A percentile compares a stretch with the other conserved stretches of the same genome.
Evolutionary conservation across 2,888 invertebrate genomes (phyloP).

Genomic region (Hyles lineata): DNA sequence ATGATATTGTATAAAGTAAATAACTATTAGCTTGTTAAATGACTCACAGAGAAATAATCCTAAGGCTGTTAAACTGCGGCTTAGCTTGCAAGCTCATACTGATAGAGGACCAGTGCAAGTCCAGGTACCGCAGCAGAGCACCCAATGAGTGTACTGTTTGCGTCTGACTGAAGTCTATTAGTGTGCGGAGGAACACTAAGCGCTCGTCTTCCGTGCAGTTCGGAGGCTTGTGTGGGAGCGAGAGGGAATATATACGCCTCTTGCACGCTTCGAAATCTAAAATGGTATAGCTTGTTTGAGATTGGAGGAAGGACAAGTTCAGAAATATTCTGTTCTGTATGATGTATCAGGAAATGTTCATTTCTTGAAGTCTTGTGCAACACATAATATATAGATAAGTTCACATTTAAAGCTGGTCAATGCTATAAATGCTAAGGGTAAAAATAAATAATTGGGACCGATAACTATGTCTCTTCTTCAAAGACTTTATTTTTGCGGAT

Average conservation of each 20-base stretch:
- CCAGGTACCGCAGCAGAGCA: conserved; percentile 88
- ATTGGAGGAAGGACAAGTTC: background rate
- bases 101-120: conserved; percentile 86
- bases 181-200: conserved; percentile 84
- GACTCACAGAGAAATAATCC: conserved; percentile 86
- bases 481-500: too few relatives aligned
- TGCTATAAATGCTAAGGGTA: too few relatives aligned
- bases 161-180: conserved; percentile 86
- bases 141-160: conserved; percentile 89
- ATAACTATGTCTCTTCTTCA: too few relatives aligned
- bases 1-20: too few relatives aligned
- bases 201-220: conserved; percentile 83
- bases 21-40: background rate
- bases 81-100: conserved; percentile 77
- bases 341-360: too few relatives aligned
- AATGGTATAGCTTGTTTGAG: background rate
- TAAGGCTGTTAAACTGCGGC: conserved; percentile 82
- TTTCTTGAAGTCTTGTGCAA: too few relatives aligned
- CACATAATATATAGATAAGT: too few relatives aligned
- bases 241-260: conserved; percentile 80
- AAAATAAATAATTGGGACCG: too few relatives aligned
- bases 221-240: conserved; percentile 82
- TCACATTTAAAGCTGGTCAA: too few relatives aligned
- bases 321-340: background rate
- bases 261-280: conserved; percentile 85